Conservation (phyloP, 2,797 vertebrate genomes). For the Scolopax bukidnonensis region DNA sequence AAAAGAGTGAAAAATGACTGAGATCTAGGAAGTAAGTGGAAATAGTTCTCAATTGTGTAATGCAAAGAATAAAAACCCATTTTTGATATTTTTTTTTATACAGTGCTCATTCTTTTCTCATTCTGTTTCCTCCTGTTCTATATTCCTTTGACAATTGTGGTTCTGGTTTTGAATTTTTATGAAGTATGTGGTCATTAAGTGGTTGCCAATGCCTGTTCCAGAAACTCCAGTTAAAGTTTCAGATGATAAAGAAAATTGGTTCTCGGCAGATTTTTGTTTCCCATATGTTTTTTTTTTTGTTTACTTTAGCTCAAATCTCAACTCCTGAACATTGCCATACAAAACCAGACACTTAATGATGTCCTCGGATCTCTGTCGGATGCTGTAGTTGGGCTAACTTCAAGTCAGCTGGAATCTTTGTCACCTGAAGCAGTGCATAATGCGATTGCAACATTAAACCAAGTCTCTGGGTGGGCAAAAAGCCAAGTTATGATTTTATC, state of each 20-base stretch:
- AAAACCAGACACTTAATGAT: slow-evolving; percentile 83
- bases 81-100: background rate
- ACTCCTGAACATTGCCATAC: slow-evolving; percentile 75
- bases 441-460: slow-evolving; percentile 79
- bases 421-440: slow-evolving; percentile 78
- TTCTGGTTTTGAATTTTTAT: slow-evolving; percentile 1
- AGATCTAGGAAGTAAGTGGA: background rate
- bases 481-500: slow-evolving; percentile 80
- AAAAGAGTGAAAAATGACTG: background rate
- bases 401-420: slow-evolving; percentile 78
- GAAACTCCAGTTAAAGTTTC: background rate
- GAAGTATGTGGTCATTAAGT: background rate
- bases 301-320: slow-evolving; percentile 80
- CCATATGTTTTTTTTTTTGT: background rate
- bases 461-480: slow-evolving; percentile 81
- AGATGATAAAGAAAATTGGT: background rate
- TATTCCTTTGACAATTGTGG: background rate
- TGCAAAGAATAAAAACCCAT: background rate
- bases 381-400: slow-evolving; percentile 78
- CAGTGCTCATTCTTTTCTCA: background rate
- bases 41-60: background rate
- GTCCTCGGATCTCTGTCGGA: slow-evolving; percentile 81
- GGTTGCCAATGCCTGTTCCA: background rate
- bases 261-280: background rate
- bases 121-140: background rate